Percentiles rank a stretch among this genome's conserved stretches.
phyloP scores from a whole-genome alignment of 2,113 vertebrate genomes.

The Pitta sordida region DNA sequence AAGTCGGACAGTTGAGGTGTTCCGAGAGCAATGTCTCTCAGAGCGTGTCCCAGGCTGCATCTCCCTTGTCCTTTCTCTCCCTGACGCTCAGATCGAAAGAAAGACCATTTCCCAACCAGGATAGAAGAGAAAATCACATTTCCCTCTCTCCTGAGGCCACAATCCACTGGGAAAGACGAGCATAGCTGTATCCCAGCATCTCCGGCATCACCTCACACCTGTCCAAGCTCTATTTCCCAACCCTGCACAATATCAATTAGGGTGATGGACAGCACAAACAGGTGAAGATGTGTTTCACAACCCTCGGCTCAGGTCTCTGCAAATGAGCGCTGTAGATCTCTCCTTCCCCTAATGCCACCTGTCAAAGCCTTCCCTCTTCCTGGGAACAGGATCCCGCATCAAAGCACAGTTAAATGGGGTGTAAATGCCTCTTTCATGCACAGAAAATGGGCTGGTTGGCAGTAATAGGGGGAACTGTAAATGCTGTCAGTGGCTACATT shows the following conservation, averaged over 20 bases:
- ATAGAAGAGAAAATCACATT: neutral
- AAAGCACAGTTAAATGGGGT: conserved; percentile 61
- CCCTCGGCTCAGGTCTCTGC: neutral
- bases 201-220: neutral
- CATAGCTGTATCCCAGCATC: neutral
- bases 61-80: neutral
- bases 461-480: conserved; percentile 5
- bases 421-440: conserved; percentile 62
- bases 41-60: neutral
- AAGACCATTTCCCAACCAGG: neutral
- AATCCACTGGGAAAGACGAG: neutral
- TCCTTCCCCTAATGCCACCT: conserved; percentile 37
- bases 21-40: neutral
- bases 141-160: neutral
- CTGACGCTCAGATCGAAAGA: neutral
- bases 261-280: conserved; percentile 20
- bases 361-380: neutral
- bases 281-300: neutral
- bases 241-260: neutral
- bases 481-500: neutral
- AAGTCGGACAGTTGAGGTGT: conserved; percentile 27
- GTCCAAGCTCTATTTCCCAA: neutral
- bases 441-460: conserved; percentile 25
- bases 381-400: conserved; percentile 27
- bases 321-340: conserved; percentile 62